Evolutionary conservation across 1,140 invertebrate species (phyloP), one percentile per base, ranked within the genome.

Genomic region (Berghia stephanieae): DNA sequence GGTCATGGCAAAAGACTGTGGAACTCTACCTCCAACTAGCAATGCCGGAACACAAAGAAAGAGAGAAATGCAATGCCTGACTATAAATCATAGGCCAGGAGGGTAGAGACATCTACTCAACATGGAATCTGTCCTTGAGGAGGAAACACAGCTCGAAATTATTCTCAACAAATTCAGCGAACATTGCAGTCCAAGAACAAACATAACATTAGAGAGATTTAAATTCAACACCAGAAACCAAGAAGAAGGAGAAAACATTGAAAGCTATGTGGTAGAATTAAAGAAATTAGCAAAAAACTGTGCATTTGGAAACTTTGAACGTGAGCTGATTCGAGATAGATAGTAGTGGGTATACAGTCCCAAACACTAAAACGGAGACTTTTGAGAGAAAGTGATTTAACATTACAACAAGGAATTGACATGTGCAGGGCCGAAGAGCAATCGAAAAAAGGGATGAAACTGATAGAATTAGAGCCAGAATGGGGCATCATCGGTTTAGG

Each of bases 201-300:
- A 81, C 27, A 77, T 72, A 52, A 79, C 71, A 1, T 79, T 75
- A 24, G 82, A 78, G 44, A 31, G 78, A 36, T 83, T 80, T 43
- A 60, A 10, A 27, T 83, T 81, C 31, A 75, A 78, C 43, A 77
- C 43, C 31, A 52, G 80, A 43, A 31, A 78, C 3, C 82, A 81
- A 63, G 72, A 74, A 40, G 16, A 42, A 42, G 72, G 42, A 24
- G 78, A 78, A 72, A 77, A 40, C 10, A 77, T 83, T 46, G 80
- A 81, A 27, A 57, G 46, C n/a, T 81, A 78, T 71, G 44, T 79
- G 36, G 40, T 68, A 31, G 24, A 31, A 18, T 49, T 81, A 57
- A n/a, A 72, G 13, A 66, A 55, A 46, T 16, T 78, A 13, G 52
- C 60, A 10, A 79, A 80, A 71, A 81, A 71, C 1, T 81, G 80